These are phyloP conservation scores for Bufo bufo DNA, from an alignment of 2,113 vertebrate genomes.

Conservation along the genomic window DNA sequence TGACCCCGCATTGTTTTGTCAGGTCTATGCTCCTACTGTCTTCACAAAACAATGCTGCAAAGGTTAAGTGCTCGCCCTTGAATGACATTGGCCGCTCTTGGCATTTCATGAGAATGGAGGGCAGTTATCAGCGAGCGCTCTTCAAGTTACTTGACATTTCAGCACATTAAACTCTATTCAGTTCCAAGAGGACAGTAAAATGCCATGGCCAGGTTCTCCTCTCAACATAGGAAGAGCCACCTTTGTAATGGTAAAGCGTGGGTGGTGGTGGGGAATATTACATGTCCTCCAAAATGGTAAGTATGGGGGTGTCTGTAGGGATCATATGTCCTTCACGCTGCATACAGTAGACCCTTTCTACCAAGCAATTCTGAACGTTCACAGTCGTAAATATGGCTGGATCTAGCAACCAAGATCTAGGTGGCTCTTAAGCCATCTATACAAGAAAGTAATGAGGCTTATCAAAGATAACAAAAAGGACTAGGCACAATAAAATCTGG, in stretches of 20 bases:
- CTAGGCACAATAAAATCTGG: too few relatives aligned
- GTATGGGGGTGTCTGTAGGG: not conserved
- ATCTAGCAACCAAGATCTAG: not conserved
- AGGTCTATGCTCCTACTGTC: not conserved
- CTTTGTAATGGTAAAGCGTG: not conserved
- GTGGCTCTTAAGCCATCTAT: not conserved
- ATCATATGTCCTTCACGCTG: not conserved
- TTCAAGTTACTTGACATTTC: slow-evolving; percentile 40
- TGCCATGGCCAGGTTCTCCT: not conserved
- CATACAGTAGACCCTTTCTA: not conserved
- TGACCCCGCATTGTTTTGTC: not conserved
- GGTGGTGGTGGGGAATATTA: not conserved
- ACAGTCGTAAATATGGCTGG: not conserved
- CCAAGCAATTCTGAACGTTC: not conserved
- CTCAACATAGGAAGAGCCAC: not conserved
- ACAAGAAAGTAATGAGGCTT: too few relatives aligned
- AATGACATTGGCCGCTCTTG: slow-evolving; percentile 8
- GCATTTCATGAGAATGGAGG: slow-evolving; percentile 16
- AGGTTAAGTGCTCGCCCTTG: slow-evolving; percentile 33
- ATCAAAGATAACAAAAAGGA: too few relatives aligned
- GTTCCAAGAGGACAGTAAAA: not conserved
- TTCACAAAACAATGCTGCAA: not conserved
- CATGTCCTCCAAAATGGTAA: not conserved
- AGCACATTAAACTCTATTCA: slow-evolving; percentile 20
- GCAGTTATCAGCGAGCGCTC: slow-evolving; percentile 24